Evolutionary conservation across 2,888 invertebrate genomes (phyloP), one percentile per base, ranked within the genome.

Genomic region (Rhamphomyia laevipes): DNA sequence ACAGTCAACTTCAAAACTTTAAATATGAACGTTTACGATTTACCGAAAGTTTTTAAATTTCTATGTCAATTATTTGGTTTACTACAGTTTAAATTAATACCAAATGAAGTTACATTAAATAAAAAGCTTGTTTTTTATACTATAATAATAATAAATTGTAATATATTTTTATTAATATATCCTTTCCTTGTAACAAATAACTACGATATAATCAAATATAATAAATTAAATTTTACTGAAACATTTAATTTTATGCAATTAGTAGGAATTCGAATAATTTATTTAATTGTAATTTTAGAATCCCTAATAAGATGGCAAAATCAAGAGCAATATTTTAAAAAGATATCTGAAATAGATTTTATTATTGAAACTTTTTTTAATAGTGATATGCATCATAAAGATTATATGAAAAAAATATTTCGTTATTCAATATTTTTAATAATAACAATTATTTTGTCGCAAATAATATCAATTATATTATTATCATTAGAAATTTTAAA

Each of bases 171-270:
- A 30, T 40, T 27, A 27, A 27, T 27, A 27, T 27, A 27, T 27
- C 9, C 23, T 7, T 27, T 27, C 4, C 7, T 27, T 7, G 7
- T 9, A 27, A 7, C 9, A 27, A 27, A 27, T 27, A 27, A 27
- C 2, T 6, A 37, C 46, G n/a, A 37, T 31, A 15, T 31, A 42
- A 13, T 33, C 35, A 51, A 16, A 23, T 15, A 21, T 37, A 18
- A 30, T 6, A 43, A 46, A 13, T 45, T 43, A 12, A 27, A 9
- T 27, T 27, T 7, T 27, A 27, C 23, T 27, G 49, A 58, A 16
- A 64, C 62, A 1, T 62, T 68, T 5, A 65, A 66, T 48, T 62
- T 59, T 33, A 63, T 69, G 43, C 66, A 67, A 52, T 47, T 68
- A 44, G 51, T 63, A 31, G 62, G 65, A 35, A 62, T 67, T 38